Conservation (phyloP, 2,797 vertebrate species). For the Catostomus latipinnis region DNA sequence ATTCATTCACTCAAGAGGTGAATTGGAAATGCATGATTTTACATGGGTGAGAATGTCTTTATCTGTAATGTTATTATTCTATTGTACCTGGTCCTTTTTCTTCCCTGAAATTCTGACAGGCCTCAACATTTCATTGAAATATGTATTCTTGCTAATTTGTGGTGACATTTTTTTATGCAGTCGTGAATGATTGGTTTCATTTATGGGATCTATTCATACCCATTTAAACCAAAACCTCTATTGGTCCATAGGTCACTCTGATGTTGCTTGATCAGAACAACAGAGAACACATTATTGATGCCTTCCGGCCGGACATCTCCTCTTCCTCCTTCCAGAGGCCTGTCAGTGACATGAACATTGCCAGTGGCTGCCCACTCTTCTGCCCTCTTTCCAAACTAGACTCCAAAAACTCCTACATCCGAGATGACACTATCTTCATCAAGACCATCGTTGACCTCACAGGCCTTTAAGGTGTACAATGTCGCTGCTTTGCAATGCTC, state of each 20-base stretch:
- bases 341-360: conserved; percentile 95
- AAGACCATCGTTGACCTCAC: conserved; percentile 97
- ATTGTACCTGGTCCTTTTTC: too few relatives aligned
- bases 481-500: conserved; percentile 31
- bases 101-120: not conserved
- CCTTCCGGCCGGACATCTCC: conserved; percentile 91
- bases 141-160: not conserved
- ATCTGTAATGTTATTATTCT: too few relatives aligned
- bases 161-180: not conserved
- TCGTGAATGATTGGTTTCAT: not conserved
- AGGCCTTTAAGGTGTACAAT: conserved; percentile 80
- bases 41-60: too few relatives aligned
- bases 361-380: conserved; percentile 96
- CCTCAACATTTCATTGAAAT: not conserved
- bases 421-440: conserved; percentile 95
- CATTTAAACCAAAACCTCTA: not conserved
- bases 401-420: conserved; percentile 91
- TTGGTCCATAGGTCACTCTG: conserved; percentile 85
- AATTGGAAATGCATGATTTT: too few relatives aligned
- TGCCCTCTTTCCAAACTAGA: conserved; percentile 92
- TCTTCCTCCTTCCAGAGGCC: conserved; percentile 97
- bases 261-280: conserved; percentile 98
- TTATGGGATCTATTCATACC: not conserved
- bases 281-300: conserved; percentile 94
- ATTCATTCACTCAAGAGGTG: too few relatives aligned